These are phyloP conservation scores for Sebastes iracundus DNA, from an alignment of 2,797 vertebrate genomes.

Conservation along the genomic window DNA sequence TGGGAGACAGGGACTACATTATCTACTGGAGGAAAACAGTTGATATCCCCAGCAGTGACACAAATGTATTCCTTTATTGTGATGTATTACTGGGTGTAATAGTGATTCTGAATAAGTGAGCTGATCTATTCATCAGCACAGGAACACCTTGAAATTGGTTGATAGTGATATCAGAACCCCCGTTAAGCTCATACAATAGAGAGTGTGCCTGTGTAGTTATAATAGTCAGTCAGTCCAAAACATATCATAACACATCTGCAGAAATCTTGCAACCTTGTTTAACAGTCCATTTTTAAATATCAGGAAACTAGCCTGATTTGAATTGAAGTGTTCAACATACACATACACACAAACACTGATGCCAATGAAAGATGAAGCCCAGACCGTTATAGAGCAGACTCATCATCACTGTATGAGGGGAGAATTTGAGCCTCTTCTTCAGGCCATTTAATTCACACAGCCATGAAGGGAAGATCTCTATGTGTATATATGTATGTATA, in stretches of 20 bases:
- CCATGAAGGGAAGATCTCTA: neutral
- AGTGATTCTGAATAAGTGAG: neutral
- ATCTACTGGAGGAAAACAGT: slow-evolving; percentile 20
- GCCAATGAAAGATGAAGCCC: neutral
- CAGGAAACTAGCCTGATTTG: neutral
- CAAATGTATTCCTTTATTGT: neutral
- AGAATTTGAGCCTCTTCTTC: neutral
- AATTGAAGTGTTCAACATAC: neutral
- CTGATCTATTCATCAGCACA: neutral
- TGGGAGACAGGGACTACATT: slow-evolving; percentile 13
- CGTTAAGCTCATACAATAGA: neutral
- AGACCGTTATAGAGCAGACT: neutral
- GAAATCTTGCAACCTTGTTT: neutral
- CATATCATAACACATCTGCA: neutral
- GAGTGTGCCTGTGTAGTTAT: neutral
- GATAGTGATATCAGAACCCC: neutral
- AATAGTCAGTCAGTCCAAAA: neutral
- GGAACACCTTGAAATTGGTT: neutral
- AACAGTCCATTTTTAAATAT: neutral
- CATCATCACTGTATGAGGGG: neutral
- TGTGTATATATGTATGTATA: too few relatives aligned
- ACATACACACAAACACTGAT: slow-evolving; percentile 7
- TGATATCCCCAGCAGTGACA: neutral
- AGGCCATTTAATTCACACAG: neutral
- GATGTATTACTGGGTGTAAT: neutral